These are phyloP conservation scores for Drosophila busckii DNA, from an alignment of 1,140 invertebrate genomes.

Conservation along the genomic window DNA sequence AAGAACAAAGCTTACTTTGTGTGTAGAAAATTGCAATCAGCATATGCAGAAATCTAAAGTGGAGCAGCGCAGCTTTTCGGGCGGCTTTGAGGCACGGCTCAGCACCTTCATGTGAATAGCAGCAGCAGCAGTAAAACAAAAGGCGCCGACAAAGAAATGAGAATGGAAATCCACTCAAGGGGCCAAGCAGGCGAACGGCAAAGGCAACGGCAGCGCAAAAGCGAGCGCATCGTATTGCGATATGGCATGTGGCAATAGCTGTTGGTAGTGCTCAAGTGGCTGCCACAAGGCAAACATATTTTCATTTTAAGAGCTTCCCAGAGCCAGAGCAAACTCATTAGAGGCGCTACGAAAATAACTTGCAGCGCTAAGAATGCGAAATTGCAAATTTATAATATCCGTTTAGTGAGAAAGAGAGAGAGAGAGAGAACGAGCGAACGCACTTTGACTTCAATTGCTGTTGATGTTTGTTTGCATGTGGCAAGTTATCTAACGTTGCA, in stretches of 20 bases:
- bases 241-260: conserved; percentile 10
- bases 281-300: conserved; percentile 65
- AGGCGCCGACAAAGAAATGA: background rate
- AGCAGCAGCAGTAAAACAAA: background rate
- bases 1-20: too few species aligned
- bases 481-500: conserved; percentile 49
- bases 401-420: conserved; percentile 6
- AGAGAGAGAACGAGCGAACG: background rate
- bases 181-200: conserved; percentile 25
- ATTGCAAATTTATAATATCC: conserved; percentile 77
- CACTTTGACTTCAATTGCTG: conserved; percentile 58
- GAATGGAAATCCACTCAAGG: conserved; percentile 44
- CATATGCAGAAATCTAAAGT: conserved; percentile 58
- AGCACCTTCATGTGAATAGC: too few species aligned
- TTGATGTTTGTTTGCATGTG: conserved; percentile 60
- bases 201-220: conserved; percentile 40
- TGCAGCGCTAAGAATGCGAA: conserved; percentile 40
- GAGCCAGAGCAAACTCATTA: conserved; percentile 68
- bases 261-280: conserved; percentile 18
- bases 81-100: conserved; percentile 23
- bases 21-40: conserved; percentile 60
- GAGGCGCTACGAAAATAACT: conserved; percentile 54
- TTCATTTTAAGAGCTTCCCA: conserved; percentile 54
- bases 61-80: conserved; percentile 50
- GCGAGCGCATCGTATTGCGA: conserved; percentile 47